Base-by-base conservation (phyloP, 2,888 invertebrate species). In the Sialis lutaria region DNA sequence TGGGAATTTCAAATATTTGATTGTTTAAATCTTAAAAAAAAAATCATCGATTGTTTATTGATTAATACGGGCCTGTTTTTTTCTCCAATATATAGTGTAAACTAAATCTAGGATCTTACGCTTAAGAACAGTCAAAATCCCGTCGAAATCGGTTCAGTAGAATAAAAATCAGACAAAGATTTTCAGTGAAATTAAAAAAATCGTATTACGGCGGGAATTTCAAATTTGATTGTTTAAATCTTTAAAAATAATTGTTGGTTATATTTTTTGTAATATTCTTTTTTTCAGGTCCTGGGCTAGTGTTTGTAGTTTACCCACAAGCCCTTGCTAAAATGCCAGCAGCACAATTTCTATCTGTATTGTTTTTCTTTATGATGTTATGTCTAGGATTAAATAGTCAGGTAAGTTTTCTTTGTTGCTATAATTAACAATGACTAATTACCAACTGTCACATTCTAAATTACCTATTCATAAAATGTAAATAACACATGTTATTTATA, bases 301-400 rank as follows among this genome's bases (percentile, higher is more conserved):
- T 89, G 55, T 91, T 90, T 65, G 86, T 90, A n/a, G 84, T 90
- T 2, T 90, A 89, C 64, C 88, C 90, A 3, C 87, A 89, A 70
- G 88, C 87, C n/a, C 78, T 90, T 67, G 84, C 86, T 32, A 86
- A 88, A 69, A 89, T 91, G 88, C 90, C 90, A 8, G 83, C 86
- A 37, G 77, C 88, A n/a, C 86, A 87, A 60, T 67, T 89, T 50
- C 90, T 90, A 89, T 85, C 88, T 0, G 84, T 87, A 1, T 68
- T 89, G 57, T 90, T 90, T 67, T 91, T 90, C 72, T 86, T 87
- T 62, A 87, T 90, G 85, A 74, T 91, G 55, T 74, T 90, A 47
- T 89, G 89, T 61, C 74, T 90, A 48, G 86, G 88, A 46, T 70
- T 90, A 45, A 90, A 91, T 64, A 89, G 85, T 65, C 87, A 88